Evolutionary conservation across 2,888 invertebrate genomes (phyloP).

Genomic region (Pseudoips prasinana): DNA sequence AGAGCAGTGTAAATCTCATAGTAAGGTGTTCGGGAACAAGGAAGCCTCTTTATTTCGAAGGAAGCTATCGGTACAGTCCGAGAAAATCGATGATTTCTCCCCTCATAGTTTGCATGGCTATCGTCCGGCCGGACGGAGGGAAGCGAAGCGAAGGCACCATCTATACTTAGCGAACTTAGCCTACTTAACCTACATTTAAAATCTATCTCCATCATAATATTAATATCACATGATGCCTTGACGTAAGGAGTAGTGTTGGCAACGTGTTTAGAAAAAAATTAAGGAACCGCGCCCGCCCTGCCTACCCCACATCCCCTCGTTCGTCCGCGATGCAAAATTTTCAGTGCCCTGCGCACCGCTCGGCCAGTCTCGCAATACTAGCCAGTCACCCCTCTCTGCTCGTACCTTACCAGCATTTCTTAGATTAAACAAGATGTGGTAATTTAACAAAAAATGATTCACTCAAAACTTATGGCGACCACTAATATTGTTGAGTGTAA

Average conservation of each 20-base stretch:
- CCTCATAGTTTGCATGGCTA: slow-evolving; percentile 79
- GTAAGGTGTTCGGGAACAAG: slow-evolving; percentile 49
- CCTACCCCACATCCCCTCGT: slow-evolving; percentile 40
- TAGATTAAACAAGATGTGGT: too few species aligned
- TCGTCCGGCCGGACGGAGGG: slow-evolving; percentile 36
- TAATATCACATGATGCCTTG: slow-evolving; percentile 14
- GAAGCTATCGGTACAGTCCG: slow-evolving; percentile 76
- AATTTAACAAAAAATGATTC: too few species aligned
- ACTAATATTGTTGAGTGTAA: too few species aligned
- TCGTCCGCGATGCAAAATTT: slow-evolving; percentile 66
- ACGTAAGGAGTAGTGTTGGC: slow-evolving; percentile 17
- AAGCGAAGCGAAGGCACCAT: slow-evolving; percentile 8
- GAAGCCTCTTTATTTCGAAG: slow-evolving; percentile 51
- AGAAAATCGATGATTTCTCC: slow-evolving; percentile 76
- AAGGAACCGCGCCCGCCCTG: slow-evolving; percentile 45
- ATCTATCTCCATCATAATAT: slow-evolving; percentile 5
- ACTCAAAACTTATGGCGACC: too few species aligned
- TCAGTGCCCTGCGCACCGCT: slow-evolving; percentile 56
- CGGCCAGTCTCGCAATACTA: slow-evolving; percentile 40
- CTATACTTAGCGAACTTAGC: slow-evolving; percentile 15
- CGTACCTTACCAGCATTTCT: neutral
- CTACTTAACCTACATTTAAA: slow-evolving; percentile 1
- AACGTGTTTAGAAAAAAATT: slow-evolving; percentile 54
- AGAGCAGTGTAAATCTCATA: slow-evolving; percentile 54
- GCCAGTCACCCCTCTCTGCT: slow-evolving; percentile 17